phyloP scores from a whole-genome alignment of 2,888 invertebrate genomes.

The Ditula angustiorana region DNA sequence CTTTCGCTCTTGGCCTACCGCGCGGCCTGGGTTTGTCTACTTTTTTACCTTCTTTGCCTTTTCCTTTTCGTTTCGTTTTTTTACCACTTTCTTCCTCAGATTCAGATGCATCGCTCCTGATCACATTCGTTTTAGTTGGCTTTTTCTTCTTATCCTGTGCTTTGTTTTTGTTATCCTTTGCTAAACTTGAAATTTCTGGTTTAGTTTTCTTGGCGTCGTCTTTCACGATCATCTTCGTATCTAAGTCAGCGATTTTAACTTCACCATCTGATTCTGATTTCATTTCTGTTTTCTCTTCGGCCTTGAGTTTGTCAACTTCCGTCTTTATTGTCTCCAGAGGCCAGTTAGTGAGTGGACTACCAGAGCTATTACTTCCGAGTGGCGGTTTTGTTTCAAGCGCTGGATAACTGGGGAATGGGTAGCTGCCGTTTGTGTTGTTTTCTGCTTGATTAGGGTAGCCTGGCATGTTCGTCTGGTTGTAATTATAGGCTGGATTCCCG shows the following conservation, averaged over 20 bases:
- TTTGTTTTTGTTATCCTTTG: conserved; percentile 49
- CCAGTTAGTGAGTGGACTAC: conserved; percentile 75
- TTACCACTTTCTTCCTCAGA: conserved; percentile 68
- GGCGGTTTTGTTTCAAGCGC: conserved; percentile 74
- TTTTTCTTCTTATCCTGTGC: conserved; percentile 51
- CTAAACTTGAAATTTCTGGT: conserved; percentile 47
- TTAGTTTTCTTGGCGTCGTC: conserved; percentile 65
- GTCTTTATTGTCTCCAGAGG: conserved; percentile 75
- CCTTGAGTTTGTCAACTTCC: conserved; percentile 75
- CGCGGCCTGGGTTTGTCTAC: conserved; percentile 67
- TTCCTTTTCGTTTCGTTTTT: conserved; percentile 63
- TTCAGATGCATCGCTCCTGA: conserved; percentile 65
- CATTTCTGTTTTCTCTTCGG: conserved; percentile 76
- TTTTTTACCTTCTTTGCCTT: conserved; percentile 68
- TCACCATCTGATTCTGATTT: conserved; percentile 84
- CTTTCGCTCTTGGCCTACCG: conserved; percentile 73
- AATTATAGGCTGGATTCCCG: conserved; percentile 61
- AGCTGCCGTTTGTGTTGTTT: conserved; percentile 57
- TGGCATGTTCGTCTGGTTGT: conserved; percentile 59
- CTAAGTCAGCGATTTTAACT: conserved; percentile 81
- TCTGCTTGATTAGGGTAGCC: conserved; percentile 61
- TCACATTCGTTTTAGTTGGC: conserved; percentile 51
- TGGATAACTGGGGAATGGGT: conserved; percentile 62
- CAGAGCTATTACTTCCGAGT: conserved; percentile 69
- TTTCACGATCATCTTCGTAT: conserved; percentile 78